Percentiles rank a stretch among this genome's conserved stretches.
phyloP scores from a whole-genome alignment of 2,797 vertebrate species.

The Thaleichthys pacificus region DNA sequence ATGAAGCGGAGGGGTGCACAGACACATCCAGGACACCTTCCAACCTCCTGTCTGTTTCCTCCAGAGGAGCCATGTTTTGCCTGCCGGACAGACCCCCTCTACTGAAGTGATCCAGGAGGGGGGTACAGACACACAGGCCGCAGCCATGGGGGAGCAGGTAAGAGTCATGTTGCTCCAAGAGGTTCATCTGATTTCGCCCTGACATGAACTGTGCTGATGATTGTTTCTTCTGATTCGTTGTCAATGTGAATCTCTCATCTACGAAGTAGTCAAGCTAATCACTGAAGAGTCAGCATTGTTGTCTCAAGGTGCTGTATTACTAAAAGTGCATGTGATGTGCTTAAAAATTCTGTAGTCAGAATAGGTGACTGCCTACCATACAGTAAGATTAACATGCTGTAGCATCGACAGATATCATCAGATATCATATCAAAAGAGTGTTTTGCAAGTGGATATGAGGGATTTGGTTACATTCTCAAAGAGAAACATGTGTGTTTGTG shows the following conservation, averaged over 20 bases:
- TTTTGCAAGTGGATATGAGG: background rate
- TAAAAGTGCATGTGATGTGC: background rate
- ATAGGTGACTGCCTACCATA: background rate
- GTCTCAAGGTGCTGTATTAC: background rate
- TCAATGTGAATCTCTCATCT: constrained; percentile 15
- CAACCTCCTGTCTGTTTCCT: constrained; percentile 64
- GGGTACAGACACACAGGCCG: constrained; percentile 33
- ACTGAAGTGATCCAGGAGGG: constrained; percentile 46
- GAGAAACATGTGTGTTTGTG: constrained; percentile 1
- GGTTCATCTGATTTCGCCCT: too few relatives aligned
- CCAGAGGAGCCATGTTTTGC: constrained; percentile 58
- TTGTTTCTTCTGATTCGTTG: constrained; percentile 17
- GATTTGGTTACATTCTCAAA: background rate
- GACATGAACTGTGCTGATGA: background rate
- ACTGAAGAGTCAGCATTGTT: background rate
- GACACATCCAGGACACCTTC: constrained; percentile 60
- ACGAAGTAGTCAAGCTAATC: constrained; percentile 7
- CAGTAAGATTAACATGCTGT: background rate
- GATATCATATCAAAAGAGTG: background rate
- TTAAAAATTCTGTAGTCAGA: background rate
- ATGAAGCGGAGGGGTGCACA: constrained; percentile 58
- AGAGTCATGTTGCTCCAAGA: constrained; percentile 26
- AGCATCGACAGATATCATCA: background rate
- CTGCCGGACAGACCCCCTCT: constrained; percentile 39
- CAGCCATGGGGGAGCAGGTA: constrained; percentile 77